Evolutionary conservation across 2,797 vertebrate genomes (phyloP).

Genomic region (Schizopygopsis pylzovi): DNA sequence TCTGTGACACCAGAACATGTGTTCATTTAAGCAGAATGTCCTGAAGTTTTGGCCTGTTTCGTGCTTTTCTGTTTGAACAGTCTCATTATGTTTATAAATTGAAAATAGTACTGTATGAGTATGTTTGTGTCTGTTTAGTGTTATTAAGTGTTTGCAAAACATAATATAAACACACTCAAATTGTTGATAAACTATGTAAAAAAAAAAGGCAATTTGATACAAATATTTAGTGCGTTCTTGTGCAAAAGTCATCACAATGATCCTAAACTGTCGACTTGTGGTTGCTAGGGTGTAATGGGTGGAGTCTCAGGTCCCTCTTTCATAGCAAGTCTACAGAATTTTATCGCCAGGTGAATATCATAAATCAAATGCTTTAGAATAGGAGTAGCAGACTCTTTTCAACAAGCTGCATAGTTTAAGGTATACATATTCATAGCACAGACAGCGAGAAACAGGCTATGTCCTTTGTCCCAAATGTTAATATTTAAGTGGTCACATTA

Average conservation of each 20-base stretch:
- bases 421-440: background rate
- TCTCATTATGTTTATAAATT: background rate
- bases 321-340: background rate
- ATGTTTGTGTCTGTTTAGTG: background rate
- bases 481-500: background rate
- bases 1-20: conserved; percentile 38
- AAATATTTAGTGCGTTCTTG: background rate
- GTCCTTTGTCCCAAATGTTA: background rate
- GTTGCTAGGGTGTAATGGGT: background rate
- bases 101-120: background rate
- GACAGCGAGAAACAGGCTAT: background rate
- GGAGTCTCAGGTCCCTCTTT: background rate
- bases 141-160: conserved; percentile 11
- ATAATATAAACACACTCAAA: background rate
- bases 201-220: background rate
- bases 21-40: conserved; percentile 29
- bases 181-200: background rate
- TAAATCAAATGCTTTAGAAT: conserved; percentile 12
- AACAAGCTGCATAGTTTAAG: background rate
- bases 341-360: background rate
- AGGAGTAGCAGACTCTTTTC: background rate
- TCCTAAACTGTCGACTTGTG: background rate
- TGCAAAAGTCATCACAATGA: background rate
- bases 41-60: conserved; percentile 2
- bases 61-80: background rate